Percentiles rank a stretch among this genome's conserved stretches.
Conservation (phyloP, 2,888 invertebrate genomes). For the Drosophila affinis region DNA sequence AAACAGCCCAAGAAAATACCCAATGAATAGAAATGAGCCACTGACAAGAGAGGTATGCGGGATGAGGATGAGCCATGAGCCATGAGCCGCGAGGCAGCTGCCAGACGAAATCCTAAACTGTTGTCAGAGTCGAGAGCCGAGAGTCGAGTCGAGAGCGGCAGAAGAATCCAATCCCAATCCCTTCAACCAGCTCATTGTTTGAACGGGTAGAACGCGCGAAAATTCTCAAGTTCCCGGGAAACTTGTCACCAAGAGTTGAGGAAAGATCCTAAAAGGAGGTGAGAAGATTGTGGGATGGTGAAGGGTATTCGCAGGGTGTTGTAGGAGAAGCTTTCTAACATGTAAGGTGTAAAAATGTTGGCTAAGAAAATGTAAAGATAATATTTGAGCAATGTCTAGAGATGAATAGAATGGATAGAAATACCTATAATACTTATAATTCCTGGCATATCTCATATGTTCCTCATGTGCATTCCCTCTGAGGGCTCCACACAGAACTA, state of each 20-base stretch:
- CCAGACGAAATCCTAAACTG: conserved; percentile 6
- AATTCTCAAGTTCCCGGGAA: conserved; percentile 49
- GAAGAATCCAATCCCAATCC: conserved; percentile 17
- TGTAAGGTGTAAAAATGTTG: not conserved
- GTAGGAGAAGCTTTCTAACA: not conserved
- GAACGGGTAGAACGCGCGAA: conserved; percentile 48
- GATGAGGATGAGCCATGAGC: conserved; percentile 38
- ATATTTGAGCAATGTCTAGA: not conserved
- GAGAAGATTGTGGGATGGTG: not conserved
- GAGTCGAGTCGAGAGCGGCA: conserved; percentile 10
- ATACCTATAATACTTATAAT: too few relatives aligned
- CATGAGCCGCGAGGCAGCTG: conserved; percentile 38
- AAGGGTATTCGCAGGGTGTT: not conserved
- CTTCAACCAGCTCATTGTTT: conserved; percentile 34
- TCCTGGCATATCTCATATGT: too few relatives aligned
- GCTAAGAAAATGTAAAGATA: too few relatives aligned
- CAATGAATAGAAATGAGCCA: conserved; percentile 12
- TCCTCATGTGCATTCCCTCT: too few relatives aligned
- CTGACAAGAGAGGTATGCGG: conserved; percentile 30
- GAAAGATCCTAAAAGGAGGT: not conserved
- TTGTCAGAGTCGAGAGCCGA: conserved; percentile 1
- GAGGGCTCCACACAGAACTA: too few relatives aligned
- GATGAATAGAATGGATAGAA: too few relatives aligned
- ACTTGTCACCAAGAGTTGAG: conserved; percentile 39
- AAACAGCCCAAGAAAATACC: conserved; percentile 53